Base-by-base conservation (phyloP, 1,140 invertebrate genomes). In the Rhopalosiphum maidis region DNA sequence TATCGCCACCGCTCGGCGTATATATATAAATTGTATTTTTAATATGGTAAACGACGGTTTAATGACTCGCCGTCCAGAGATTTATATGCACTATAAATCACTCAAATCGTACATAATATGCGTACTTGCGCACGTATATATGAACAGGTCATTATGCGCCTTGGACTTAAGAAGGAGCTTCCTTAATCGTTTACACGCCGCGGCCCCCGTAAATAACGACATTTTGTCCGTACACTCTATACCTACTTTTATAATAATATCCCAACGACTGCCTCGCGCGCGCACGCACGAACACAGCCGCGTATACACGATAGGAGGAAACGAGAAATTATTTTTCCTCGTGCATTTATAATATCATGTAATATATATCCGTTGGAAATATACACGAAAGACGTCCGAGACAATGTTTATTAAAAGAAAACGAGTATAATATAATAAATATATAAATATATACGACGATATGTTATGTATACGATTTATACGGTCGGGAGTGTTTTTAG, bases 11-110 rank as follows among this genome's bases (percentile, higher is more conserved):
- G 48, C 35, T 25, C n/a, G 5, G 25, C 1, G n/a, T 87, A 23
- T 48, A 46, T 88, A 41, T 54, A 89, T 54, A 89, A 48, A 54
- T 89, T 7, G 43, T 54, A 37, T 89, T 55, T 89, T 41, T 92
- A 92, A 92, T 92, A 48, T 43, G 77, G 37, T 92, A 92, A 92
- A 92, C 91, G 91, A 48, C 91, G 18, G 91, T 23, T 83, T 91
- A 91, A 91, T 51, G 90, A 83, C 68, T 82, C 0, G 22, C 18
- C 68, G 55, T 21, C 48, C 46, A 22, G 21, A 83, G 41, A 91
- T 91, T 91, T 91, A 83, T 83, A n/a, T 51, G 23, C 46, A 0
- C 43, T 23, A 48, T 92, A 92, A 92, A 92, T 92, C 91, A 83
- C 46, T 15, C 30, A 23, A 89, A 35, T 55, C 88, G 51, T 21